These are phyloP conservation scores for Brachypterus glaber DNA, from an alignment of 2,888 invertebrate species.

Conservation along the genomic window DNA sequence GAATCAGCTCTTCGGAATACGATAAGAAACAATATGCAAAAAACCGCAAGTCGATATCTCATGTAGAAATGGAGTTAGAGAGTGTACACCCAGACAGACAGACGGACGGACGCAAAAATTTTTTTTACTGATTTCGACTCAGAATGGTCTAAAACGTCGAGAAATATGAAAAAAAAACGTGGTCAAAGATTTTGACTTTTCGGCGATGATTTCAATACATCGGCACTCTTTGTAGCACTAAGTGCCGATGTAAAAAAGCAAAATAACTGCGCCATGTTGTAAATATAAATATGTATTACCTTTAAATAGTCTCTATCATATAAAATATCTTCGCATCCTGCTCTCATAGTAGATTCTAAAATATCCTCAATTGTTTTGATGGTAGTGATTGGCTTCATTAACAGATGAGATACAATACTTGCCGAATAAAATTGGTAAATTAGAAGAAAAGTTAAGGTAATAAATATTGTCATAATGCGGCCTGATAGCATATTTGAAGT, in stretches of 20 bases:
- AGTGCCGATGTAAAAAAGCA: neutral
- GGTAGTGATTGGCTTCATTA: conserved; percentile 50
- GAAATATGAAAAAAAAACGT: too few species aligned
- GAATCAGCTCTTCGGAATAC: too few species aligned
- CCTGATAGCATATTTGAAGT: conserved; percentile 27
- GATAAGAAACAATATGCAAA: too few species aligned
- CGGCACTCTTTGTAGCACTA: too few species aligned
- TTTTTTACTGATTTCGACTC: too few species aligned
- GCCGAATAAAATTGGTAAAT: conserved; percentile 61
- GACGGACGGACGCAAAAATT: too few species aligned
- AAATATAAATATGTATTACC: conserved; percentile 16
- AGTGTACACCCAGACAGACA: too few species aligned
- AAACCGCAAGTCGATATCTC: too few species aligned
- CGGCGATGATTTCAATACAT: too few species aligned
- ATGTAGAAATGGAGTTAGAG: too few species aligned
- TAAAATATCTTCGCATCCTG: conserved; percentile 52
- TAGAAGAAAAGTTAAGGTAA: conserved; percentile 32
- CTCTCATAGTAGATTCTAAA: conserved; percentile 46
- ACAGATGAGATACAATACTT: conserved; percentile 52
- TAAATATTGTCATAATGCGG: conserved; percentile 26
- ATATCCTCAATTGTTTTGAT: conserved; percentile 50
- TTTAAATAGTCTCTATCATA: conserved; percentile 53
- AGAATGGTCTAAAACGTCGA: too few species aligned
- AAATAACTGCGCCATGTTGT: neutral
- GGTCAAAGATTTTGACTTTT: too few species aligned